Evolutionary conservation across 1,140 invertebrate genomes (phyloP).

Genomic region (Rhopalosiphum padi): DNA sequence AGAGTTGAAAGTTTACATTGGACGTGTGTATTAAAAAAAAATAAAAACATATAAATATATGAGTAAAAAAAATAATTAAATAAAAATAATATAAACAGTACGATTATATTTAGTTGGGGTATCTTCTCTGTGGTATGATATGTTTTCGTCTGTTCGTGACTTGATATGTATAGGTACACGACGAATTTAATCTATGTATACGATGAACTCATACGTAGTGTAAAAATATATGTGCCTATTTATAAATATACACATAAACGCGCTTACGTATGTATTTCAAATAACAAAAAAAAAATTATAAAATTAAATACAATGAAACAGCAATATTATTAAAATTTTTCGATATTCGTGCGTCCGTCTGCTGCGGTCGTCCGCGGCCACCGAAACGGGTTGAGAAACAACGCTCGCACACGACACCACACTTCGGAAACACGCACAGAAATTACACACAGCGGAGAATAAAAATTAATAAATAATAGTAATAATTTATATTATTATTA

Average conservation of each 20-base stretch:
- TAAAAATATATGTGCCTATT: not conserved
- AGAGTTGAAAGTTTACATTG: not conserved
- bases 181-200: not conserved
- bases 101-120: not conserved
- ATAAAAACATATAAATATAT: not conserved
- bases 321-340: not conserved
- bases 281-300: not conserved
- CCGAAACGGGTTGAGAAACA: not conserved
- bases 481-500: not conserved
- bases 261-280: not conserved
- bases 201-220: constrained; percentile 6
- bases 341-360: not conserved
- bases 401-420: not conserved
- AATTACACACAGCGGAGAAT: not conserved
- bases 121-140: not conserved
- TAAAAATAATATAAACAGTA: not conserved
- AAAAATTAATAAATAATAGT: not conserved
- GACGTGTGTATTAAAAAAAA: not conserved
- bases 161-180: not conserved
- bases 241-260: constrained; percentile 1
- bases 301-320: not conserved
- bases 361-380: not conserved
- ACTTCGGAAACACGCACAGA: not conserved
- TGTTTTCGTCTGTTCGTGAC: not conserved
- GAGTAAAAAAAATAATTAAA: not conserved